Conservation (phyloP, 2,113 vertebrate genomes). For the Pteruthius melanotis region DNA sequence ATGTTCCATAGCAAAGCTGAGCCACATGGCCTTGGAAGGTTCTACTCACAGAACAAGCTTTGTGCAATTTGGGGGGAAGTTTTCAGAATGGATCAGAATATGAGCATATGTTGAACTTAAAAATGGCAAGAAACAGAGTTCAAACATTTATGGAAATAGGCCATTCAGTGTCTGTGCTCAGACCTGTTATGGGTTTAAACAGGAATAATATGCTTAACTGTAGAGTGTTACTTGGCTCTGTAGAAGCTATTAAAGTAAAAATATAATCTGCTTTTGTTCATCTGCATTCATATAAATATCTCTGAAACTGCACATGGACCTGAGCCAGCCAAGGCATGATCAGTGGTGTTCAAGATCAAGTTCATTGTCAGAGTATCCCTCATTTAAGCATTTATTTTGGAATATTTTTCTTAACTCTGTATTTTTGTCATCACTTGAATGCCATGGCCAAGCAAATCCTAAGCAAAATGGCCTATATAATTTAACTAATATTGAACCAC, state of each 20-base stretch:
- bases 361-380: background rate
- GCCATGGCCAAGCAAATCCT: background rate
- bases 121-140: background rate
- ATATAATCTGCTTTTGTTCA: background rate
- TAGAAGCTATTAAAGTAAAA: background rate
- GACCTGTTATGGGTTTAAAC: background rate
- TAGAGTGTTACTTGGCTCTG: background rate
- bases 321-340: background rate
- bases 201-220: background rate
- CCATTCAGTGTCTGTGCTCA: background rate
- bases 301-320: background rate
- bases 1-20: slow-evolving; percentile 16
- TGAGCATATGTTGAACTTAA: background rate
- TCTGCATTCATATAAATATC: background rate
- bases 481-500: background rate
- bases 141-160: background rate
- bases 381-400: background rate
- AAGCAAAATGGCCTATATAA: background rate
- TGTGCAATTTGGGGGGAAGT: background rate
- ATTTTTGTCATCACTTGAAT: background rate
- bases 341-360: background rate
- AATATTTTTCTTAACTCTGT: background rate
- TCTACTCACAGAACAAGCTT: background rate
- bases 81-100: background rate
- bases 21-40: background rate